These are phyloP conservation scores for Carassius gibelio DNA, from an alignment of 2,113 vertebrate genomes.

Conservation along the genomic window DNA sequence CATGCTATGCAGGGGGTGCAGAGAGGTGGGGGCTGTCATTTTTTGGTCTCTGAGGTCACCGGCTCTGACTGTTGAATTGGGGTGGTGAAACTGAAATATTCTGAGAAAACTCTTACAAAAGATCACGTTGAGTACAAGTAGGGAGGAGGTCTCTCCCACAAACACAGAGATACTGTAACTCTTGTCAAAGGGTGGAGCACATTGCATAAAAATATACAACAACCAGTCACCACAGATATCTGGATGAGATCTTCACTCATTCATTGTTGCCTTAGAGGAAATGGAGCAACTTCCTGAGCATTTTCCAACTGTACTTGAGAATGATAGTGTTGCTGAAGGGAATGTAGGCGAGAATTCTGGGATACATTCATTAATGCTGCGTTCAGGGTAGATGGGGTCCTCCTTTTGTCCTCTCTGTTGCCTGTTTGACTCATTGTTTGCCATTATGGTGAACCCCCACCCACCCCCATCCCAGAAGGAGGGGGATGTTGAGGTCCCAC, in stretches of 20 bases:
- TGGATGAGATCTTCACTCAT: constrained; percentile 6
- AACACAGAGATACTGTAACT: neutral
- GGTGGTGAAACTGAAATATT: constrained; percentile 64
- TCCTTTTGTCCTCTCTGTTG: constrained; percentile 68
- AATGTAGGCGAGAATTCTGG: neutral
- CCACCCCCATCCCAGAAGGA: constrained; percentile 28
- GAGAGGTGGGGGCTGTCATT: constrained; percentile 63
- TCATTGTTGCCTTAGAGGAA: constrained; percentile 13
- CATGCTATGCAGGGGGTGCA: constrained; percentile 59
- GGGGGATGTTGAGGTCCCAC: constrained; percentile 59
- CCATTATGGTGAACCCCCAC: constrained; percentile 52
- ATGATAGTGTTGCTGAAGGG: neutral
- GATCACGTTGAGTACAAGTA: constrained; percentile 40
- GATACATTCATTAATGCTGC: constrained; percentile 55
- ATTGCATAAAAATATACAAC: constrained; percentile 6
- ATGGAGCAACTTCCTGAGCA: constrained; percentile 31
- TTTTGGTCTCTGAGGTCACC: constrained; percentile 22
- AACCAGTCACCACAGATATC: neutral
- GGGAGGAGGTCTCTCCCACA: constrained; percentile 23
- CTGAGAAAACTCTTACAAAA: constrained; percentile 67
- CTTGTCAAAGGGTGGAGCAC: constrained; percentile 33
- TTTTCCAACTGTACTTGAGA: constrained; percentile 7
- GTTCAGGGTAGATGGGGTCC: constrained; percentile 49
- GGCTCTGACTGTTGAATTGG: constrained; percentile 48
- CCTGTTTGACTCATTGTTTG: constrained; percentile 71